Evolutionary conservation across 2,888 invertebrate species (phyloP), one percentile per base, ranked within the genome.

Genomic region (Leptopilina syphax): DNA sequence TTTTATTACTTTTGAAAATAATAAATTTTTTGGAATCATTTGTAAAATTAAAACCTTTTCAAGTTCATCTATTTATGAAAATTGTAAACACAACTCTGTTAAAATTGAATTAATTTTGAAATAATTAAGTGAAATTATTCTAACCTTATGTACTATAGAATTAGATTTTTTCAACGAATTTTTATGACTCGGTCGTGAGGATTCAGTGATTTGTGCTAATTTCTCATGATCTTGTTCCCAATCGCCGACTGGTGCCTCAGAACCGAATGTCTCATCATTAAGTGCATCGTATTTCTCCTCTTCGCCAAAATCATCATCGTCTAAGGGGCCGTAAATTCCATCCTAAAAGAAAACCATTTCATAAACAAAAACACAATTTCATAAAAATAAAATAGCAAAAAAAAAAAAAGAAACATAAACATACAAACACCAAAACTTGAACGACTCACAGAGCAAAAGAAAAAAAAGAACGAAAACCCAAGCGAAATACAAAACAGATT

Each of bases 201-300:
- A 93, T 85, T 94, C 94, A n/a, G 94, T 93, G 79, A 94, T 92
- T 86, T 94, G 94, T 7, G 95, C 95, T 85, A 95, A 93, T 88
- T 95, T 94, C 89, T 96, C 95, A 90, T 96, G 96, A 84, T 94
- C 95, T 85, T 95, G 93, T 88, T 96, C 96, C 96, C 96, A 96
- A 88, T 96, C 96, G 18, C 94, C 95, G 81, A 92, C 89, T 90
- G 95, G 93, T 89, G 95, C 95, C 84, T 95, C 95, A 77, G 95
- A 95, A 44, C 98, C 98, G 92, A 98, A 98, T 0, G 98, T 98
- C 92, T 98, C 98, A 92, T 98, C 96, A 87, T 98, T 98, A 84
- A 97, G 94, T 0, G 97, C 97, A 93, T 98, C 97, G 92, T 97
- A 97, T 89, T 97, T 97, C 83, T 97, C 97, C 88, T 96, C 96